Conservation (phyloP, 2,113 vertebrate genomes). For the Hucho hucho region DNA sequence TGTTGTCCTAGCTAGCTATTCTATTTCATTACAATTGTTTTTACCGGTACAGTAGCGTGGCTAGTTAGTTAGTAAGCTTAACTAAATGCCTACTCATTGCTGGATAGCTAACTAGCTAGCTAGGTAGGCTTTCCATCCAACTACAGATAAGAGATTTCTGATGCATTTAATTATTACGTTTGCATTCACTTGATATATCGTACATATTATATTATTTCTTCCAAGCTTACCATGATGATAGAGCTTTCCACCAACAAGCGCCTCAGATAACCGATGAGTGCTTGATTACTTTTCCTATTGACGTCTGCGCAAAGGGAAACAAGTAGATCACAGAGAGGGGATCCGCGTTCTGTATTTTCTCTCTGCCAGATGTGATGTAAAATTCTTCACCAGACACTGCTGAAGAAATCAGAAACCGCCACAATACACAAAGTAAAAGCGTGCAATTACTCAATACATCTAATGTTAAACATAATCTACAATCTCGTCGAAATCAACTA, state of each 20-base stretch:
- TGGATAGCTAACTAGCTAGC: background rate
- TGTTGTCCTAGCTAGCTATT: no score
- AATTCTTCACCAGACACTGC: no score
- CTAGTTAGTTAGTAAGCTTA: no score
- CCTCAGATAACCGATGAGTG: background rate
- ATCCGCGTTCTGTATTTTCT: background rate
- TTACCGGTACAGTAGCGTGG: no score
- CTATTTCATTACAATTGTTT: no score
- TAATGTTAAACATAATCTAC: no score
- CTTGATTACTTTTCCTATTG: conserved; percentile 19
- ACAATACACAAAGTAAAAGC: no score
- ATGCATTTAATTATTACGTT: background rate
- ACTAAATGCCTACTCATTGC: background rate
- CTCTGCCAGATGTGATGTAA: background rate
- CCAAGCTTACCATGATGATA: conserved; percentile 16
- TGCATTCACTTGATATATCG: background rate
- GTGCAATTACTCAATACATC: no score
- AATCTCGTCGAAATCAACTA: no score
- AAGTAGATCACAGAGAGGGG: conserved; percentile 49
- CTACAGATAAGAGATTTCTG: background rate
- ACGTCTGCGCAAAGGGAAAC: conserved; percentile 1
- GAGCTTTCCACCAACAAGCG: background rate
- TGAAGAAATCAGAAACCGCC: no score
- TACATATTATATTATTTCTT: background rate
- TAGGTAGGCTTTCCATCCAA: background rate